phyloP scores from a whole-genome alignment of 2,888 invertebrate species.

The Neria commutata region DNA sequence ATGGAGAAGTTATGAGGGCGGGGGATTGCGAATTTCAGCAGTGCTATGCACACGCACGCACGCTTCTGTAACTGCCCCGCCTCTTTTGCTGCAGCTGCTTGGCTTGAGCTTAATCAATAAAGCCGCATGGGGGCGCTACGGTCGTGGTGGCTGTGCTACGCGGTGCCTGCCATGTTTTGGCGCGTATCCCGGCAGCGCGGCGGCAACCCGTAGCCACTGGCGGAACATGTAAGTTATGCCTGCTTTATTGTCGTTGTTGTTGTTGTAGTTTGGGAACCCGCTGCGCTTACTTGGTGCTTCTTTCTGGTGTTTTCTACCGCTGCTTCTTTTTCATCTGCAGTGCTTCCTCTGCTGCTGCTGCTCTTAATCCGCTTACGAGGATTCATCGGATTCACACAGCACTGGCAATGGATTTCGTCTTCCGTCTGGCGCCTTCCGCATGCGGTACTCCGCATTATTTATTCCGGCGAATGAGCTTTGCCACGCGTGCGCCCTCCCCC shows the following conservation, averaged over 20 bases:
- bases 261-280: constrained; percentile 19
- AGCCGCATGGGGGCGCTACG: constrained; percentile 43
- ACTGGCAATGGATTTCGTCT: too few relatives aligned
- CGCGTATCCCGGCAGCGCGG: not conserved
- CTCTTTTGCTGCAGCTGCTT: constrained; percentile 22
- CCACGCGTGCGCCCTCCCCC: not conserved
- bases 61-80: not conserved
- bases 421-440: too few relatives aligned
- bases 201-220: too few relatives aligned
- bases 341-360: not conserved
- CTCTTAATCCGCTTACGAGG: constrained; percentile 19
- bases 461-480: too few relatives aligned
- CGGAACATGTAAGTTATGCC: not conserved
- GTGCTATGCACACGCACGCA: not conserved
- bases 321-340: too few relatives aligned
- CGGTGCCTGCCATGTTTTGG: not conserved
- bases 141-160: too few relatives aligned
- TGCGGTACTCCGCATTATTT: too few relatives aligned
- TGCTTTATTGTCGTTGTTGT: constrained; percentile 35
- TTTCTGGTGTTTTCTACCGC: too few relatives aligned
- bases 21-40: not conserved
- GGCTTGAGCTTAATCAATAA: constrained; percentile 51
- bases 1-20: too few relatives aligned
- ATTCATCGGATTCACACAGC: constrained; percentile 1
- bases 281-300: constrained; percentile 3